Percentiles rank a stretch among this genome's conserved stretches.
phyloP scores from a whole-genome alignment of 1,140 invertebrate genomes.

The Spodoptera frugiperda region DNA sequence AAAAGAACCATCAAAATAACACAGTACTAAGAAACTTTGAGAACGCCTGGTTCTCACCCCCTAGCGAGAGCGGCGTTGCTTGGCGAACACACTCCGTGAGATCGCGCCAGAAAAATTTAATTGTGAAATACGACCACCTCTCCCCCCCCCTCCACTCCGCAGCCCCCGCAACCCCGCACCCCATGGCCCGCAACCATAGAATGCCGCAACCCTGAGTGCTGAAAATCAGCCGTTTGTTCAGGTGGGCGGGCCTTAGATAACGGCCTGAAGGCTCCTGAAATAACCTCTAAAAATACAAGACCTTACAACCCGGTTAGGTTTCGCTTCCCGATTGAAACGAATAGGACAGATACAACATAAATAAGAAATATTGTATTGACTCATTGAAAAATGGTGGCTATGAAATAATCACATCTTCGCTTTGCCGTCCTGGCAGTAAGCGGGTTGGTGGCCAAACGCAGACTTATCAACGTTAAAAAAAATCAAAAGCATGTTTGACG shows the following conservation, averaged over 20 bases:
- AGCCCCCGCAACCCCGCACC: conserved; percentile 29
- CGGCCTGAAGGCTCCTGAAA: neutral
- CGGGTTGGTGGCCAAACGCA: too few species aligned
- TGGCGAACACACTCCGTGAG: conserved; percentile 73
- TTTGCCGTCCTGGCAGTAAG: too few species aligned
- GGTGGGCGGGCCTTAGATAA: conserved; percentile 45
- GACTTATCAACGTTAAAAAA: too few species aligned
- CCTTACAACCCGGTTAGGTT: neutral
- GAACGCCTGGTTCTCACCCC: conserved; percentile 62
- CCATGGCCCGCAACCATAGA: neutral
- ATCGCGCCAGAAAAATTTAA: conserved; percentile 84
- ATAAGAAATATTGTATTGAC: too few species aligned
- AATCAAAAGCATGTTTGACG: too few species aligned
- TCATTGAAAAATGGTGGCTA: too few species aligned
- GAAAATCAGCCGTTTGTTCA: conserved; percentile 61
- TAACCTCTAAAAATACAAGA: conserved; percentile 1
- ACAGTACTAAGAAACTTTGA: conserved; percentile 61
- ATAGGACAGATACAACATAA: too few species aligned
- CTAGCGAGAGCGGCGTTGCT: conserved; percentile 68
- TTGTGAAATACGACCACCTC: conserved; percentile 80
- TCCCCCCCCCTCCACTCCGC: conserved; percentile 42
- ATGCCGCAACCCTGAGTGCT: conserved; percentile 35
- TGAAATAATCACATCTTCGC: too few species aligned
- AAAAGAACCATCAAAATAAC: too few species aligned
- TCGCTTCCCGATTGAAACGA: too few species aligned